Base-by-base conservation (phyloP, 92 coral and sea anemone species). In the Porites evermanni region DNA sequence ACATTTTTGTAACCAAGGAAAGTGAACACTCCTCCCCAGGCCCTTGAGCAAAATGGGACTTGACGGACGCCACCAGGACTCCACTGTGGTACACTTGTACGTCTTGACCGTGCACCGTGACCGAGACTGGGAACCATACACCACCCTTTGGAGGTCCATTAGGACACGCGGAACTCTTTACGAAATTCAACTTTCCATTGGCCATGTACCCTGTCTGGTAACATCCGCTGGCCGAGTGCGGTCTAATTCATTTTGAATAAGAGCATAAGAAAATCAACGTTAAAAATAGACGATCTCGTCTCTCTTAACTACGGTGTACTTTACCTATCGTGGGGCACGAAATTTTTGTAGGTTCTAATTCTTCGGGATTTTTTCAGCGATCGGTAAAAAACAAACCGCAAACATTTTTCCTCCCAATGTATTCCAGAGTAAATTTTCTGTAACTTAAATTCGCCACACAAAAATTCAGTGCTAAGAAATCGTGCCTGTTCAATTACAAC, bases 121-220 rank as follows among this genome's bases (percentile, higher is more conserved):
- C 56, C 21, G 64, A 63, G 12, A 78, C 84, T 29, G 53, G 61
- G 70, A 88, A 88, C 91, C 91, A 88, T 56, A 64, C 64, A 26
- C 77, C 84, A 18, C 91, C 91, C 44, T 56, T 82, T 13, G 91
- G 91, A 21, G 91, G 84, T 26, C 84, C 84, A 13, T 77, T 77
- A 12, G 88, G 88, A 18, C 91, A 88, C 44, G 58, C 71, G 16
- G 64, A 56, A 12, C 72, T 60, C 13, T 74, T 50, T 17, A 77
- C 72, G 21, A 63, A 84, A 53, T 10, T 74, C 17, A 67, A 71
- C 52, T 53, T 77, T 51, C 88, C 82, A 10, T 64, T 84, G 10
- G 52, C n/a, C 72, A 67, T 75, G 73, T 60, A 84, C 16, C 87
- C 87, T 0, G 87, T 83, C 72, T 83, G 87, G 58, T 60, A 73